Conservation (phyloP, 2,888 invertebrate species). For the Abrostola tripartita region DNA sequence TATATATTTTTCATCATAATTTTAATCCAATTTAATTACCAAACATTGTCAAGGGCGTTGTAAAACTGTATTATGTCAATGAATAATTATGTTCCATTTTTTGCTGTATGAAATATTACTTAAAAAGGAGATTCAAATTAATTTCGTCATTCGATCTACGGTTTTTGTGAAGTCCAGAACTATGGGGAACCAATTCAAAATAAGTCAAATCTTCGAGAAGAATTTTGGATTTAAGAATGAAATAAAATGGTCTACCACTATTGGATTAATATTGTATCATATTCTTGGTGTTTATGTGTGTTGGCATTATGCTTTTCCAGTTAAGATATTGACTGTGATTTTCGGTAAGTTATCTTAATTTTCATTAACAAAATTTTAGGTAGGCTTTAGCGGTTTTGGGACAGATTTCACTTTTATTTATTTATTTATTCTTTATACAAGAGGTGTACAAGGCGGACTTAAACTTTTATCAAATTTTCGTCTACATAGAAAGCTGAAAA, state of each 20-base stretch:
- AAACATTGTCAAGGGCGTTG: slow-evolving; percentile 25
- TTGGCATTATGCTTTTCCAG: slow-evolving; percentile 33
- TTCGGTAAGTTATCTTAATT: slow-evolving; percentile 25
- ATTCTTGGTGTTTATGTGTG: slow-evolving; percentile 29
- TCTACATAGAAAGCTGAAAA: too few relatives aligned
- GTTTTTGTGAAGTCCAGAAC: not conserved
- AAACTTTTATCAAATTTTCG: too few relatives aligned
- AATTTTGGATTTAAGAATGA: slow-evolving; percentile 29
- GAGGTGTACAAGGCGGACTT: too few relatives aligned
- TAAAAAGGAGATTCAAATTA: too few relatives aligned
- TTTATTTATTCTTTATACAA: too few relatives aligned
- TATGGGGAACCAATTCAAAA: not conserved
- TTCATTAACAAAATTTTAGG: not conserved
- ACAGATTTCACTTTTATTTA: too few relatives aligned
- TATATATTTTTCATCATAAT: not conserved
- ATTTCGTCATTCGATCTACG: too few relatives aligned
- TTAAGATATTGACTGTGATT: slow-evolving; percentile 31
- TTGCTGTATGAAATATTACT: too few relatives aligned
- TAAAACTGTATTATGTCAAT: not conserved
- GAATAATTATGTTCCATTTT: not conserved
- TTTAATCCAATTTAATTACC: slow-evolving; percentile 24
- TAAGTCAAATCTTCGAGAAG: slow-evolving; percentile 15
- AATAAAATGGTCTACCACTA: slow-evolving; percentile 32
- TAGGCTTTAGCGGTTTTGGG: too few relatives aligned
- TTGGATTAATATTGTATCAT: slow-evolving; percentile 18